Evolutionary conservation across 2,113 vertebrate species (phyloP).

Genomic region (Butorides virescens): DNA sequence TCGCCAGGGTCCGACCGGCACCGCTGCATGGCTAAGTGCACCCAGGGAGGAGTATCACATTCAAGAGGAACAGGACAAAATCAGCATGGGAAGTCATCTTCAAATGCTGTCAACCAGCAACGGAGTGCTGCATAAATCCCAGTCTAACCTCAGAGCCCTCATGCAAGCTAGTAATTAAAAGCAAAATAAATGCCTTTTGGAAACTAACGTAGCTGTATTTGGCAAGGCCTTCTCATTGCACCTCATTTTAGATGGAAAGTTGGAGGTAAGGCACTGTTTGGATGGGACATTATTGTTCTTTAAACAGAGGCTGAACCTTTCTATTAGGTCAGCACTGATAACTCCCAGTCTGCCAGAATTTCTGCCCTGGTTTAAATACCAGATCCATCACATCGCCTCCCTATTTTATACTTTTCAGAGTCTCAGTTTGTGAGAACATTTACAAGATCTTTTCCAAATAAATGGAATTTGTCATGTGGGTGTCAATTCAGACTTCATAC

Average conservation of each 20-base stretch:
- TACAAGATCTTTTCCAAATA: background rate
- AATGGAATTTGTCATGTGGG: background rate
- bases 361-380: background rate
- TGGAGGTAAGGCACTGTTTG: slow-evolving; percentile 13
- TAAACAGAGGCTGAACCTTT: background rate
- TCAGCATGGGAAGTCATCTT: background rate
- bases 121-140: accelerated
- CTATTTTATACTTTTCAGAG: background rate
- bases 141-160: background rate
- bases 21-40: background rate
- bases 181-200: slow-evolving; percentile 22
- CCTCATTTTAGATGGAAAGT: slow-evolving; percentile 11
- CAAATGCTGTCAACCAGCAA: background rate
- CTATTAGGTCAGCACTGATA: background rate
- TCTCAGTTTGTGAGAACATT: background rate
- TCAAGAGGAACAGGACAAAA: background rate
- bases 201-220: slow-evolving; percentile 32
- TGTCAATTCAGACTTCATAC: background rate
- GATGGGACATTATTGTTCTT: background rate
- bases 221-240: background rate
- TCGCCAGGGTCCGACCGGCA: background rate
- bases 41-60: background rate
- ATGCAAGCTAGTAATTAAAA: background rate
- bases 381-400: background rate
- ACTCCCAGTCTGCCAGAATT: background rate